Conservation (phyloP, 2,113 vertebrate species). For the Semnornis frantzii region DNA sequence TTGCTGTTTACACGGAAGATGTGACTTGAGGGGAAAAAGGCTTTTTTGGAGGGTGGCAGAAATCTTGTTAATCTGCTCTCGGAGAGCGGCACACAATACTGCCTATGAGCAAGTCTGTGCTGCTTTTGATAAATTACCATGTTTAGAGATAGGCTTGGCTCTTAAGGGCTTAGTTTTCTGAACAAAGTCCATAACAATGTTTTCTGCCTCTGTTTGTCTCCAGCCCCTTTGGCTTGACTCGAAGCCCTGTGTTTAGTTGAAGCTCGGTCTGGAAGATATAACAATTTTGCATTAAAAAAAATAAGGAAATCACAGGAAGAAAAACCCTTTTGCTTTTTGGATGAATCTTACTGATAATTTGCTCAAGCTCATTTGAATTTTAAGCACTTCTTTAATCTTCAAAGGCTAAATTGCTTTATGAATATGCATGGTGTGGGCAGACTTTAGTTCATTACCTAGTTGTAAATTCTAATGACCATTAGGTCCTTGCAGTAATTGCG, state of each 20-base stretch:
- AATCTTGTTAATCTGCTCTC: constrained; percentile 79
- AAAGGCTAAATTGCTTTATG: constrained; percentile 99
- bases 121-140: constrained; percentile 86
- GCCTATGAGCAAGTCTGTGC: constrained; percentile 80
- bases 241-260: constrained; percentile 80
- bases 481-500: constrained; percentile 99
- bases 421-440: constrained; percentile 99
- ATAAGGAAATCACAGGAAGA: constrained; percentile 87
- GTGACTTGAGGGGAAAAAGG: constrained; percentile 75
- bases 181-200: constrained; percentile 83
- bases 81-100: constrained; percentile 74
- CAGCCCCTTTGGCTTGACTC: constrained; percentile 82
- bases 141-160: constrained; percentile 84
- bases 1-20: constrained; percentile 80
- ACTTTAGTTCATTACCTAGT: constrained; percentile 99
- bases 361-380: constrained; percentile 99
- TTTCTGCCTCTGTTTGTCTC: constrained; percentile 83
- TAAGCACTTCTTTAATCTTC: constrained; percentile 99
- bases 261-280: constrained; percentile 82
- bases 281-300: constrained; percentile 86
- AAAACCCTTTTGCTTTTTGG: constrained; percentile 90
- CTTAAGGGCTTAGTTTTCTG: constrained; percentile 83
- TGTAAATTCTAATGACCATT: constrained; percentile 99
- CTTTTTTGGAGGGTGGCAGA: constrained; percentile 74
- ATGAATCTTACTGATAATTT: constrained; percentile 99